These are phyloP conservation scores for Junonia oenone DNA, from an alignment of 2,888 invertebrate species.

Conservation along the genomic window DNA sequence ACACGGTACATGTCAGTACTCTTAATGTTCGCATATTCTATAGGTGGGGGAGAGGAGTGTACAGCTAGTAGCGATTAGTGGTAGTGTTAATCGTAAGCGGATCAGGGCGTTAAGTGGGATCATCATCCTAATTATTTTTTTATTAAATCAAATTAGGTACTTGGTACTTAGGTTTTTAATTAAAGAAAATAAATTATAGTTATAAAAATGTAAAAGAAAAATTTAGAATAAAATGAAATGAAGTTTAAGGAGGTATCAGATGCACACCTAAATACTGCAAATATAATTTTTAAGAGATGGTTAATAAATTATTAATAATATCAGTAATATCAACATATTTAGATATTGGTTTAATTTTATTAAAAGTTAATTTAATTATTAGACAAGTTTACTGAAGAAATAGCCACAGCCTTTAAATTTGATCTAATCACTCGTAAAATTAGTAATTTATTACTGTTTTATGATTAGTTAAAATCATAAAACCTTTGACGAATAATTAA, in stretches of 20 bases:
- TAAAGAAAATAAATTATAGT: neutral
- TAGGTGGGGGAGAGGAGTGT: constrained; percentile 41
- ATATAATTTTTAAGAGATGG: neutral
- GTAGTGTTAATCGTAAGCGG: constrained; percentile 27
- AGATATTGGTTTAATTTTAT: neutral
- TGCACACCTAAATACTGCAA: constrained; percentile 3
- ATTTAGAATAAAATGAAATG: neutral
- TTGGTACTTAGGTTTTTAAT: neutral
- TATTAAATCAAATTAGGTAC: constrained; percentile 2
- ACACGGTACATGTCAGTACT: constrained; percentile 76
- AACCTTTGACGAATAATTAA: too few species aligned
- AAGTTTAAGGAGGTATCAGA: constrained; percentile 1
- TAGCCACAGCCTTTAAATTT: neutral
- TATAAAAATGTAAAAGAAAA: neutral
- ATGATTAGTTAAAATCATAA: neutral
- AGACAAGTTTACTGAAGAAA: neutral
- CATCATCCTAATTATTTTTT: constrained; percentile 12
- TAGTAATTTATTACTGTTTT: neutral
- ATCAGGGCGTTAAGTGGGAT: constrained; percentile 17
- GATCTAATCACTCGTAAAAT: neutral
- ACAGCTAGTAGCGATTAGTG: constrained; percentile 27
- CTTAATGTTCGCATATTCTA: constrained; percentile 59
- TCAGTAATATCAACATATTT: neutral
- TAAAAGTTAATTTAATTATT: neutral
- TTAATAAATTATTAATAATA: neutral